Evolutionary conservation across 1,140 invertebrate genomes (phyloP).

Genomic region (Drosophila sechellia): DNA sequence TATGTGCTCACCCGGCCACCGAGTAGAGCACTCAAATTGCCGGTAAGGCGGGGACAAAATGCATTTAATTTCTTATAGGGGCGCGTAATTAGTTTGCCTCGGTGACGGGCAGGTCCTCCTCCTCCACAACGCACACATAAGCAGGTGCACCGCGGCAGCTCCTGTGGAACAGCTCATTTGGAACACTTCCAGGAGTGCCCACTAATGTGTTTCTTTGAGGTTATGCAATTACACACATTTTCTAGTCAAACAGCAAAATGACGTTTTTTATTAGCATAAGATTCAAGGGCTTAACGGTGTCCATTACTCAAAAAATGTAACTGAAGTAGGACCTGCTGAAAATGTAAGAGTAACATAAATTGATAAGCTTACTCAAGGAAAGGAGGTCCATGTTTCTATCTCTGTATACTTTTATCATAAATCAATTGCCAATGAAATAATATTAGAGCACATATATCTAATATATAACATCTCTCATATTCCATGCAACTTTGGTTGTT

Average conservation of each 20-base stretch:
- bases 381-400: no score
- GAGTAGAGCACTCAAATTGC: conserved; percentile 63
- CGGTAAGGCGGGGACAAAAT: conserved; percentile 69
- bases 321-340: no score
- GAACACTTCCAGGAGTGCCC: conserved; percentile 34
- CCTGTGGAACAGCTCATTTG: conserved; percentile 21
- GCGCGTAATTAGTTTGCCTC: conserved; percentile 75
- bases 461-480: no score
- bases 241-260: not conserved
- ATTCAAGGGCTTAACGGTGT: not conserved
- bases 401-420: no score
- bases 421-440: no score
- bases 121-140: conserved; percentile 6
- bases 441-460: no score
- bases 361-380: not conserved
- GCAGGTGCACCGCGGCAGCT: conserved; percentile 42
- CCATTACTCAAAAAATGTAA: not conserved
- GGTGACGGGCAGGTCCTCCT: conserved; percentile 35
- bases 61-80: conserved; percentile 81
- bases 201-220: conserved; percentile 73
- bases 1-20: conserved; percentile 68
- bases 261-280: not conserved
- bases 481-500: no score
- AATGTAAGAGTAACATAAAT: not conserved
- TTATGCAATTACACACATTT: conserved; percentile 56